A percentile compares a stretch with the other conserved stretches of the same genome.
These are phyloP conservation scores for Orchestia grillus DNA, from an alignment of 1,140 invertebrate genomes.

Conservation along the genomic window DNA sequence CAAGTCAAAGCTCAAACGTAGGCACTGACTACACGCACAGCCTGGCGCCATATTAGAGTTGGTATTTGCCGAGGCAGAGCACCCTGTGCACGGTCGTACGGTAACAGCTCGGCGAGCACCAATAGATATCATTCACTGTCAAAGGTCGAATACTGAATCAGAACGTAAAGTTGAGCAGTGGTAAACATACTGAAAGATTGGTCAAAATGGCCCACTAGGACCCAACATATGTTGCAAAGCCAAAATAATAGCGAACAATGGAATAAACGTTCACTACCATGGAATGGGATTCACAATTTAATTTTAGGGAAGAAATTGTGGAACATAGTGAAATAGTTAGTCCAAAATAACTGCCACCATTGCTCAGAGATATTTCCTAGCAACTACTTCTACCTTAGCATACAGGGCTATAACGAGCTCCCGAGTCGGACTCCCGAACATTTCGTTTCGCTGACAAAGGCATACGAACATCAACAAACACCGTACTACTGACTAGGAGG, in stretches of 20 bases:
- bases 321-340: not conserved
- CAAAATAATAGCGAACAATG: not conserved
- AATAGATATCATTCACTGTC: not conserved
- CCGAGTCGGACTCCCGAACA: not conserved
- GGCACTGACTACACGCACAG: not conserved
- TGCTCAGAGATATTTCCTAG: not conserved
- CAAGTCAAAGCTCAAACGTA: not conserved
- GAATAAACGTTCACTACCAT: not conserved
- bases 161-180: not conserved
- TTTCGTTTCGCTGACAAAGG: not conserved
- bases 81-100: not conserved
- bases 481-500: not conserved
- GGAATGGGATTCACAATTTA: not conserved
- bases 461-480: not conserved
- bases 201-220: not conserved
- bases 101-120: not conserved
- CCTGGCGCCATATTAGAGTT: not conserved
- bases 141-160: not conserved
- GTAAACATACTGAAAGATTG: not conserved
- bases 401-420: not conserved
- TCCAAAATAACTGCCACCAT: not conserved
- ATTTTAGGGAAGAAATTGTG: not conserved
- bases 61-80: not conserved
- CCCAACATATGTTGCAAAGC: not conserved
- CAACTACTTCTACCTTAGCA: not conserved